Evolutionary conservation across 2,888 invertebrate species (phyloP), one percentile per base, ranked within the genome.

Genomic region (Apamea epomidion): DNA sequence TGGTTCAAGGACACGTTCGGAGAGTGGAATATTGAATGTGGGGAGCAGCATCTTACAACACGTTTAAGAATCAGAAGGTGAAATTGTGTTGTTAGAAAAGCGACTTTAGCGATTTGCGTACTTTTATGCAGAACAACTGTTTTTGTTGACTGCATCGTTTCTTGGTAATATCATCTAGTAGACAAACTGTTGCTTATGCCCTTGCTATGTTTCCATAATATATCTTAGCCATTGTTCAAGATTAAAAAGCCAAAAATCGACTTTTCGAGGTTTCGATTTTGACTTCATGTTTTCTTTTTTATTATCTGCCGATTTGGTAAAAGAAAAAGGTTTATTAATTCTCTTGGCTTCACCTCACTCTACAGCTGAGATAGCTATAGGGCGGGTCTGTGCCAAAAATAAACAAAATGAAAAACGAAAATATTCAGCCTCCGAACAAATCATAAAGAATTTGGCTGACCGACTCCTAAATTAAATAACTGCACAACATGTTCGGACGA

Each of bases 1-100:
- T 89, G 73, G 88, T 87, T 87, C 88, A 88, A 88, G 89, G 88
- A 37, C 89, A 82, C 78, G 76, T 45, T 77, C 62, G 74, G 72
- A 60, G 81, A 68, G 70, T 60, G 71, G 67, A 77, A 83, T 86
- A 80, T 86, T 86, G 64, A 86, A 76, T 71, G 70, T 71, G 58
- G 29, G 1, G 70, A 71, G 48, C 37, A 42, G 69, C 21, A 48
- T 72, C 77, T 82, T 76, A 29, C 25, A 75, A 64, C 37, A 74
- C 29, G 18, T 51, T 58, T 74, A 4, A 16, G 67, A 37, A 51
- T 51, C 6, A 68, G n/a, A 51, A 60, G 16, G 16, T 45, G 8
- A 68, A 60, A 60, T 16, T 29, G 4, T 58, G 32, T 6, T 21
- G 12, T 45, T 73, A 12, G 29, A 21, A 45, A 51, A 45, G 16